Percentiles rank a stretch among this genome's conserved stretches.
These are phyloP conservation scores for Silvanus unidentatus DNA, from an alignment of 2,888 invertebrate genomes.

Conservation along the genomic window DNA sequence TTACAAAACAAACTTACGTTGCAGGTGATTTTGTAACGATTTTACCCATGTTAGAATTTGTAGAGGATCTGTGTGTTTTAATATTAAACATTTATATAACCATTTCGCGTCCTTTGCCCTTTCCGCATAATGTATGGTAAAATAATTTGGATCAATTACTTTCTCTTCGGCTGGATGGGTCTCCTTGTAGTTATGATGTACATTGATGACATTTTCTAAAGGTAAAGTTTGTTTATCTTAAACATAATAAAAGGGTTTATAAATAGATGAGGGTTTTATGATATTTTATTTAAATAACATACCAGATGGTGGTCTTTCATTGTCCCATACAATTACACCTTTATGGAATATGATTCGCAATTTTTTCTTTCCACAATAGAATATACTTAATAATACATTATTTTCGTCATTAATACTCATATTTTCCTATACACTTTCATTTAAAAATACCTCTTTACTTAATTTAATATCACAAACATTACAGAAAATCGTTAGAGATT, in stretches of 20 bases:
- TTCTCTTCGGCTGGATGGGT: constrained; percentile 40
- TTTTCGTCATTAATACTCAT: constrained; percentile 35
- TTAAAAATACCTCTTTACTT: no score
- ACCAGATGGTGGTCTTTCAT: constrained; percentile 52
- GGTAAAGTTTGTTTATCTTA: constrained; percentile 52
- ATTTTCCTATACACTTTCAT: constrained; percentile 2
- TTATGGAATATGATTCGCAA: constrained; percentile 59
- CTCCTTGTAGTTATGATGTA: constrained; percentile 46
- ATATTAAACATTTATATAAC: constrained; percentile 52
- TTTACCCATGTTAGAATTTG: constrained; percentile 60
- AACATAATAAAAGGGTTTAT: constrained; percentile 18
- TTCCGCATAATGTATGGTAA: constrained; percentile 59
- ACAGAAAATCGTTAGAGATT: no score
- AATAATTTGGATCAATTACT: constrained; percentile 45
- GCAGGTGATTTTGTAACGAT: constrained; percentile 51
- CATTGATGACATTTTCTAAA: constrained; percentile 53
- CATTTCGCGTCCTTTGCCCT: constrained; percentile 53
- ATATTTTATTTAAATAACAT: constrained; percentile 41
- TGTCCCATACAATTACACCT: constrained; percentile 59
- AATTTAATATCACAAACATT: no score
- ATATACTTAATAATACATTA: constrained; percentile 47
- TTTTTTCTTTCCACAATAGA: constrained; percentile 56
- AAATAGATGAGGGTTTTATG: no score
- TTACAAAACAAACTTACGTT: constrained; percentile 42
- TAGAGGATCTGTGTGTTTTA: constrained; percentile 55